These are phyloP conservation scores for Drosophila yooni DNA, from an alignment of 2,888 invertebrate genomes.

Conservation along the genomic window DNA sequence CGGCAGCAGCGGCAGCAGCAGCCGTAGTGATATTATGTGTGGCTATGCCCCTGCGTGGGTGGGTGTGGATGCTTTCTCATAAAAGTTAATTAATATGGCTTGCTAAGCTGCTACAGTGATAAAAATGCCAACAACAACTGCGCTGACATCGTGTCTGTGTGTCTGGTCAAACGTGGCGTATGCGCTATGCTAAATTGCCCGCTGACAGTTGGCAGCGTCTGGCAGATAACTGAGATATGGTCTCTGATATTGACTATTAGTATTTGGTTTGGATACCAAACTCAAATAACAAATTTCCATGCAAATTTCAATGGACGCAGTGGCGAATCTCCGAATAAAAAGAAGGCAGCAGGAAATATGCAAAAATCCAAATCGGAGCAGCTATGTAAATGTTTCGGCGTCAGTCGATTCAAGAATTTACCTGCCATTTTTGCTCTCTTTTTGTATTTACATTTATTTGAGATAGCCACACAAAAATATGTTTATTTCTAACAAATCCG, in stretches of 20 bases:
- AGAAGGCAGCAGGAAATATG: slow-evolving; percentile 40
- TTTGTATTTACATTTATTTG: slow-evolving; percentile 13
- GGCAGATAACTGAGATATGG: slow-evolving; percentile 14
- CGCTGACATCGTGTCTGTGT: slow-evolving; percentile 50
- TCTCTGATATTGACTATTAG: slow-evolving; percentile 15
- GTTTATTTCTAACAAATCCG: slow-evolving; percentile 66
- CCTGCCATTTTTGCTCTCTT: slow-evolving; percentile 56
- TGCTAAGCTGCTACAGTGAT: slow-evolving; percentile 67
- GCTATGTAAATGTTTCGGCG: slow-evolving; percentile 66
- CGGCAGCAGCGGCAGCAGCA: neutral
- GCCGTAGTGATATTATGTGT: slow-evolving; percentile 3
- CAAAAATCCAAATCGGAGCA: slow-evolving; percentile 54
- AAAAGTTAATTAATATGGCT: slow-evolving; percentile 77
- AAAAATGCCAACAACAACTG: slow-evolving; percentile 50
- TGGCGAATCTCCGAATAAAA: slow-evolving; percentile 43
- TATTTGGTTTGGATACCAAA: slow-evolving; percentile 14
- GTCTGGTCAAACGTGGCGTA: slow-evolving; percentile 45
- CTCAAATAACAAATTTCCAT: slow-evolving; percentile 69
- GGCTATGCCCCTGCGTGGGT: neutral
- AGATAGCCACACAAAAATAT: slow-evolving; percentile 60
- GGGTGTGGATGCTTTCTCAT: slow-evolving; percentile 48
- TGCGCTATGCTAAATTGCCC: slow-evolving; percentile 42
- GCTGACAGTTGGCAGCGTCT: slow-evolving; percentile 48
- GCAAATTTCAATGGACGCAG: slow-evolving; percentile 69
- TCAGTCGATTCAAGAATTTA: slow-evolving; percentile 43